Evolutionary conservation across 2,113 vertebrate genomes (phyloP), one percentile per base, ranked within the genome.

Genomic region (Rissa tridactyla): DNA sequence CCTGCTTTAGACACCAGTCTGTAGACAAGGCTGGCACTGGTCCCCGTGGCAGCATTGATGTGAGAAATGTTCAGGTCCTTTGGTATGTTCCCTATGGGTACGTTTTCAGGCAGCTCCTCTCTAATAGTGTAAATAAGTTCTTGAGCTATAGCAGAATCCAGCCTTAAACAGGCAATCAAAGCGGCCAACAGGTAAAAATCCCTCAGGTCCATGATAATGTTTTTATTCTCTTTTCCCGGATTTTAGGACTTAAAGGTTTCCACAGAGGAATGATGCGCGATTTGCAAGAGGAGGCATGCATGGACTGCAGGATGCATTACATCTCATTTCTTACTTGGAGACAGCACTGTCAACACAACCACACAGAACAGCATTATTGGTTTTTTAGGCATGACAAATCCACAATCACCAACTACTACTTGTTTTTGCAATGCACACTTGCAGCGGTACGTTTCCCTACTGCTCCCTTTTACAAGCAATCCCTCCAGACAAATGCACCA

Each of bases 71-170:
- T 99, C 97, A 99, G 97, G 98, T 99, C 99, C 98, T 99, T 99
- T 99, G 99, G 99, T 99, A 99, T 99, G 98, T 99, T 99, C 98
- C 99, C 99, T 98, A 99, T 99, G 96, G 99, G 99, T 96, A 99
- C 98, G 88, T 99, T 99, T 98, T 99, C 99, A 96, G 99, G 99
- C 98, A 99, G 96, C 97, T 99, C 99, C 98, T 99, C 99, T 97
- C 99, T 98, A 97, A 99, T 99, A 90, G 99, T 99, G 97, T 99
- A 99, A 98, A 99, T 99, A 93, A 99, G 98, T 98, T 99, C 99
- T 98, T 99, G 99, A 97, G 99, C 99, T 97, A 99, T 97, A 96
- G 99, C 98, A 60, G 99, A 99, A 98, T 99, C 99, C 96, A 99
- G 98, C 98, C 99, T 99, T 97, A 99, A 98, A 98, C 99, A 99